A percentile compares a stretch with the other conserved stretches of the same genome.
phyloP scores from a whole-genome alignment of 2,113 vertebrate species.

The Oryzias javanicus region DNA sequence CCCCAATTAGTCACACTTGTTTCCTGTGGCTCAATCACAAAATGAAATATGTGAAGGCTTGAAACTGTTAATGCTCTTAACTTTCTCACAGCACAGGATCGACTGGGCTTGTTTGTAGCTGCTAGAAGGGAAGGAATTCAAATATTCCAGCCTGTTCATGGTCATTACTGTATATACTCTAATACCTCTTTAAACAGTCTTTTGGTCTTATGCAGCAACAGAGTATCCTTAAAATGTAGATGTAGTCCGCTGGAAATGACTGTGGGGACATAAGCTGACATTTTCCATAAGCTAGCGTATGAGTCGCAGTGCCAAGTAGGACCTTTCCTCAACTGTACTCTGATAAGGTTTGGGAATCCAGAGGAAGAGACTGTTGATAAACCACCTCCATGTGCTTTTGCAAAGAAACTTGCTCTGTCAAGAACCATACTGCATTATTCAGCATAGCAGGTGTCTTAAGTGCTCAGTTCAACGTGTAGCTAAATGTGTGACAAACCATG shows the following conservation, averaged over 20 bases:
- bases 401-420: conserved; percentile 43
- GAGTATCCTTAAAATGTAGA: conserved; percentile 55
- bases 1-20: conserved; percentile 16
- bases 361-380: conserved; percentile 50
- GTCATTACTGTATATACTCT: conserved; percentile 66
- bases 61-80: conserved; percentile 74
- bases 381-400: conserved; percentile 65
- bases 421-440: conserved; percentile 28
- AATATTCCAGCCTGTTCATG: conserved; percentile 56
- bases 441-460: conserved; percentile 59
- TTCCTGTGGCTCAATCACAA: conserved; percentile 42
- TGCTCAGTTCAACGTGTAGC: conserved; percentile 30
- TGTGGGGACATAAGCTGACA: conserved; percentile 66
- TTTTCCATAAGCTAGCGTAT: conserved; percentile 68
- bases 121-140: conserved; percentile 53
- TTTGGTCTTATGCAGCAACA: conserved; percentile 67
- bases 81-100: conserved; percentile 58
- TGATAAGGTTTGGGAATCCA: conserved; percentile 34
- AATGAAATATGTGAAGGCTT: conserved; percentile 62
- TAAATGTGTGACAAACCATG: conserved; percentile 18
- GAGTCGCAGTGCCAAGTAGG: conserved; percentile 62
- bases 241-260: conserved; percentile 47
- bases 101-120: conserved; percentile 58
- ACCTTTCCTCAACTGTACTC: conserved; percentile 42
- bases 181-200: conserved; percentile 71